These are phyloP conservation scores for Agapostemon virescens DNA, from an alignment of 2,888 invertebrate genomes.

Conservation along the genomic window DNA sequence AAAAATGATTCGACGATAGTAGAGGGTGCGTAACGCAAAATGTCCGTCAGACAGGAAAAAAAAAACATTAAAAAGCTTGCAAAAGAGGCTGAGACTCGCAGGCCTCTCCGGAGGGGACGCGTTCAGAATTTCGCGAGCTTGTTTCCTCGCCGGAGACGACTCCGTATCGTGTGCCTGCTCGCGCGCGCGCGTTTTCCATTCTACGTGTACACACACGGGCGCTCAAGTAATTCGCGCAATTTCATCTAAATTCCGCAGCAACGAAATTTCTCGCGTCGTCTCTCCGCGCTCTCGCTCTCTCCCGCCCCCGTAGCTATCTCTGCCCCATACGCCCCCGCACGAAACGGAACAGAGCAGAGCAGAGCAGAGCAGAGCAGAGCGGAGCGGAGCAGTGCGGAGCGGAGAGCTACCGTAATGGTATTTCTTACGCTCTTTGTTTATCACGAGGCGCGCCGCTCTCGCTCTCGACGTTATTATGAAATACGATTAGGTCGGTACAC, in stretches of 20 bases:
- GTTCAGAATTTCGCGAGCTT: constrained; percentile 55
- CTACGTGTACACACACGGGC: constrained; percentile 42
- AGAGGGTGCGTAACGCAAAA: too few species aligned
- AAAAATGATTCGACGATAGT: background rate
- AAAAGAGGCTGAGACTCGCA: background rate
- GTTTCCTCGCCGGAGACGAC: constrained; percentile 33
- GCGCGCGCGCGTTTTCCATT: background rate
- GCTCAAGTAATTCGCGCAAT: constrained; percentile 79
- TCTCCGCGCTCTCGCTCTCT: constrained; percentile 42
- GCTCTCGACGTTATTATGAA: constrained; percentile 74
- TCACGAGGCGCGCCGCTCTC: constrained; percentile 60
- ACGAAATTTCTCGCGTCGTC: constrained; percentile 76
- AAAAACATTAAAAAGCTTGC: background rate
- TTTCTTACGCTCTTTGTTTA: constrained; percentile 79
- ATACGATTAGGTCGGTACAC: constrained; percentile 75
- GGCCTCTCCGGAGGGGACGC: constrained; percentile 24
- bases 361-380: background rate
- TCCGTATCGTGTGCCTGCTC: constrained; percentile 10
- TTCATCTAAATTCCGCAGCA: constrained; percentile 79
- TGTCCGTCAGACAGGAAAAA: background rate
- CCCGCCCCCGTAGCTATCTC: background rate
- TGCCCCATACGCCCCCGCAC: background rate
- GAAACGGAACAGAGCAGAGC: background rate
- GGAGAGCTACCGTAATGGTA: constrained; percentile 64
- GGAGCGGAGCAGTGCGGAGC: background rate